Conservation (phyloP, 2,888 invertebrate species). For the Mayetiola destructor region DNA sequence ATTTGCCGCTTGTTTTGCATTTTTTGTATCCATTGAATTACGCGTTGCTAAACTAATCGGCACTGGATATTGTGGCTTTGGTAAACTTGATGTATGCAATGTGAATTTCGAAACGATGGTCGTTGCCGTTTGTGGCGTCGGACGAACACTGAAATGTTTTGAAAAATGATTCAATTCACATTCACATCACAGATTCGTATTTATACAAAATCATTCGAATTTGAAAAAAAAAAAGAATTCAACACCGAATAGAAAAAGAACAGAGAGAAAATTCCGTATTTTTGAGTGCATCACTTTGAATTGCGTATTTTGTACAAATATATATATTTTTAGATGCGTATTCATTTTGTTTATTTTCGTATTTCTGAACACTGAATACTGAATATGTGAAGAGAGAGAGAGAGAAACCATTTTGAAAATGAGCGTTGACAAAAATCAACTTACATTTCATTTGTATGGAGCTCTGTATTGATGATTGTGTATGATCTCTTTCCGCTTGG, state of each 20-base stretch:
- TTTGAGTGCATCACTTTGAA: too few species aligned
- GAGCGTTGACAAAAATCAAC: too few species aligned
- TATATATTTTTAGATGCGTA: too few species aligned
- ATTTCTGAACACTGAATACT: neutral
- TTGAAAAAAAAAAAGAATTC: too few species aligned
- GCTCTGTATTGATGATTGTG: conserved; percentile 29
- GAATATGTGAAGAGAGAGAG: neutral
- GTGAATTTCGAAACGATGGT: conserved; percentile 43
- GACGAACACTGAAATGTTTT: conserved; percentile 28
- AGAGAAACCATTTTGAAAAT: neutral
- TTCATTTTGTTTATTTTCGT: too few species aligned
- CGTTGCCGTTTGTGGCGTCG: conserved; percentile 30
- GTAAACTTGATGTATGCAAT: conserved; percentile 55
- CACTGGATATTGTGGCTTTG: conserved; percentile 55
- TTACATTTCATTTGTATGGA: conserved; percentile 36
- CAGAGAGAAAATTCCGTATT: too few species aligned
- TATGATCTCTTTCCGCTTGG: conserved; percentile 24
- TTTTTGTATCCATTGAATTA: conserved; percentile 44
- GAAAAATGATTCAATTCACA: neutral
- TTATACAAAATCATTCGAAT: too few species aligned
- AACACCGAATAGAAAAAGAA: too few species aligned
- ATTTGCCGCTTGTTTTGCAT: conserved; percentile 57
- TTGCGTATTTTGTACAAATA: too few species aligned
- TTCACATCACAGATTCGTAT: neutral
- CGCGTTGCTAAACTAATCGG: conserved; percentile 32